Percentiles rank a stretch among this genome's conserved stretches.
Conservation (phyloP, 2,888 invertebrate genomes). For the Galeopsomyia nigrocyanea region DNA sequence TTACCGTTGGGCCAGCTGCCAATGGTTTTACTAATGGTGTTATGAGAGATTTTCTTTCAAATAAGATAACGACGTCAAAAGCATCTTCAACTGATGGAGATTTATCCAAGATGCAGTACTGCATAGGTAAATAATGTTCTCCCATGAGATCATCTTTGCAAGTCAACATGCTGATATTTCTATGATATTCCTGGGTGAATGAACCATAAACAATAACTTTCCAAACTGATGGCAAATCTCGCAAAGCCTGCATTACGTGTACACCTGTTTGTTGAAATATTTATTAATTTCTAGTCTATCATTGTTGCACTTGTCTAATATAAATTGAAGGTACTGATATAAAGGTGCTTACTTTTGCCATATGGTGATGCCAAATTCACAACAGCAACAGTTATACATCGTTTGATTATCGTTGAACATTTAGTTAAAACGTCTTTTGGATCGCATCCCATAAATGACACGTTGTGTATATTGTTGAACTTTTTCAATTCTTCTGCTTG, state of each 20-base stretch:
- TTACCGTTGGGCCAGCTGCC: constrained; percentile 33
- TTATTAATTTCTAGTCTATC: too few species aligned
- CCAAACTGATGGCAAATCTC: constrained; percentile 41
- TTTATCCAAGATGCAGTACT: constrained; percentile 41
- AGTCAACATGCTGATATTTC: constrained; percentile 32
- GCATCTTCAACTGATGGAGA: constrained; percentile 38
- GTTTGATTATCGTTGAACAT: constrained; percentile 34
- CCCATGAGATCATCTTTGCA: constrained; percentile 21
- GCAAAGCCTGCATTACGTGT: constrained; percentile 32
- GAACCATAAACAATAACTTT: constrained; percentile 42
- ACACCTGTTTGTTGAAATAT: constrained; percentile 10
- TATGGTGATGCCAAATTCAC: constrained; percentile 32
- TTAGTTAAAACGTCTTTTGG: constrained; percentile 41
- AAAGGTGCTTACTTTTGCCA: constrained; percentile 43
- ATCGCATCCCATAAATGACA: constrained; percentile 33
- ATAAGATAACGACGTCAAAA: constrained; percentile 45
- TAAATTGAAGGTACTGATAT: too few species aligned
- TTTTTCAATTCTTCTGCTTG: constrained; percentile 37
- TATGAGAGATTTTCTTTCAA: constrained; percentile 44
- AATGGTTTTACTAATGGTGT: constrained; percentile 30
- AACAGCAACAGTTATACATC: constrained; percentile 34
- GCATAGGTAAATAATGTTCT: constrained; percentile 43
- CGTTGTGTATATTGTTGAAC: constrained; percentile 37
- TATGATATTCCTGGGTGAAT: constrained; percentile 36
- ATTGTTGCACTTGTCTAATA: too few species aligned